These are phyloP conservation scores for Crypturellus tataupa DNA, from an alignment of 2,797 vertebrate genomes.

Conservation along the genomic window DNA sequence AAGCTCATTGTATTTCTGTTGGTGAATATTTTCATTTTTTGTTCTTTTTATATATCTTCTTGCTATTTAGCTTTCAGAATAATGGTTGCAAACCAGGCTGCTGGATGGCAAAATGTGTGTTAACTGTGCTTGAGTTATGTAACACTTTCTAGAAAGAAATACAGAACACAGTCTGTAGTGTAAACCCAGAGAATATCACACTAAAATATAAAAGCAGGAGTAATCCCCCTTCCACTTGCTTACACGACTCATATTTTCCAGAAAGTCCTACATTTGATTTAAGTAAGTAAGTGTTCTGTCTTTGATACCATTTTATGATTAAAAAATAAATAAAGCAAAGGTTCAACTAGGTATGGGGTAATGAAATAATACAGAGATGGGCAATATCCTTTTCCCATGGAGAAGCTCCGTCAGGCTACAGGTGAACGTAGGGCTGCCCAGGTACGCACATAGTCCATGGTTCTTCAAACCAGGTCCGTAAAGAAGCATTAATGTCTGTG, in stretches of 20 bases:
- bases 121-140: not conserved
- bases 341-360: not conserved
- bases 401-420: not conserved
- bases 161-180: not conserved
- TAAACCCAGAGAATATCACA: not conserved
- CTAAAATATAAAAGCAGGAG: not conserved
- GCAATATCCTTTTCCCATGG: not conserved
- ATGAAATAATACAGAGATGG: not conserved
- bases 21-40: not conserved
- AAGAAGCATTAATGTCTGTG: not conserved
- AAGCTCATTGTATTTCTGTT: not conserved
- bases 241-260: not conserved
- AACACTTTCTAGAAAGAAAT: not conserved
- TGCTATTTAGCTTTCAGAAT: not conserved
- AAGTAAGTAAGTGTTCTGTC: not conserved
- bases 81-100: not conserved
- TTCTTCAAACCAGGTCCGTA: not conserved
- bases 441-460: fast-evolving
- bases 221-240: not conserved
- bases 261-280: not conserved
- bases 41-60: not conserved
- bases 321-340: not conserved
- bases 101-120: not conserved
- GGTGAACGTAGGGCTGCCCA: not conserved
- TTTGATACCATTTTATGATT: not conserved